Evolutionary conservation across 2,113 vertebrate genomes (phyloP).

Genomic region (Spea bombifrons): DNA sequence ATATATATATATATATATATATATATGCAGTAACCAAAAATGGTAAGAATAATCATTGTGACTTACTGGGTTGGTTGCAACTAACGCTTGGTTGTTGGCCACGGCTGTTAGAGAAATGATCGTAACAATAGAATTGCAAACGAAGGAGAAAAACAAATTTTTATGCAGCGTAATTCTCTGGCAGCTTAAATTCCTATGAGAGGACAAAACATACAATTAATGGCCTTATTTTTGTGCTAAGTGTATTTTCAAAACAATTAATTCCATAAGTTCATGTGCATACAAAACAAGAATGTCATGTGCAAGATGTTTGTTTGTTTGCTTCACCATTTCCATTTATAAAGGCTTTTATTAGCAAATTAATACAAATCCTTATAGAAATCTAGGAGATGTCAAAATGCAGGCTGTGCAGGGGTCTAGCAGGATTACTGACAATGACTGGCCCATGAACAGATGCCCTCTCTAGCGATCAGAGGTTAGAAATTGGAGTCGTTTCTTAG

Average conservation of each 20-base stretch:
- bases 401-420: too few species aligned
- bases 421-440: too few species aligned
- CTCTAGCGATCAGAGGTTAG: too few species aligned
- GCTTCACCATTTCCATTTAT: too few species aligned
- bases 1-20: neutral
- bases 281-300: too few species aligned
- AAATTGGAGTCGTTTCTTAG: too few species aligned
- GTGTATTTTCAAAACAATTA: neutral
- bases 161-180: constrained; percentile 98
- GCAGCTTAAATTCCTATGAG: constrained; percentile 89
- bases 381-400: too few species aligned
- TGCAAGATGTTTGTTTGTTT: too few species aligned
- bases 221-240: neutral
- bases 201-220: constrained; percentile 48
- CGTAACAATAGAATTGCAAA: constrained; percentile 90
- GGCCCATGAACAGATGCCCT: too few species aligned
- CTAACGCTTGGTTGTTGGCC: constrained; percentile 87
- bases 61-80: constrained; percentile 90
- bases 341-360: too few species aligned
- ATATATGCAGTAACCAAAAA: neutral
- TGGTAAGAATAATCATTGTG: constrained; percentile 1
- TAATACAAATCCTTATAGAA: too few species aligned
- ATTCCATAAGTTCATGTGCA: too few species aligned
- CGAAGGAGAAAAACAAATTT: constrained; percentile 96
- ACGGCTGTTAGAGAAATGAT: constrained; percentile 86